Evolutionary conservation across 53 echinoderm and acorn worm species (phyloP).

Genomic region (Crossaster papposus): DNA sequence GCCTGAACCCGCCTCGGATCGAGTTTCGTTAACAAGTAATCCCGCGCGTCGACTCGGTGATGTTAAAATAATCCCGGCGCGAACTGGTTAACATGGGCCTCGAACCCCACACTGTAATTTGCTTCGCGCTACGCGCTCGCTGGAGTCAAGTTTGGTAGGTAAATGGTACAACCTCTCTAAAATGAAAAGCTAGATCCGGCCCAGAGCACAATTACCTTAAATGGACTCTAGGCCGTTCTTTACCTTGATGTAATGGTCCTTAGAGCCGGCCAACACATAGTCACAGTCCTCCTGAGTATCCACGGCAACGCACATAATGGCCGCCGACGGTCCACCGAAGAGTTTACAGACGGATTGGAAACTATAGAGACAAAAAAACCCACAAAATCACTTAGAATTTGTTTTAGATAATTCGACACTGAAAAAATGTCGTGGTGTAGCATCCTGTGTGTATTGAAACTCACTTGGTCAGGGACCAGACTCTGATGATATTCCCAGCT

Average conservation of each 20-base stretch:
- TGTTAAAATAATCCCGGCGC: no score
- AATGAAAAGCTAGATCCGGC: no score
- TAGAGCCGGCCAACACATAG: constrained; percentile 88
- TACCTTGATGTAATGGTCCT: constrained; percentile 98
- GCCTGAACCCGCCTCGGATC: no score
- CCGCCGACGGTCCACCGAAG: constrained; percentile 92
- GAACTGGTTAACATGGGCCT: no score
- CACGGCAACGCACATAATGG: constrained; percentile 94
- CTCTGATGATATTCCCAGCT: constrained; percentile 89
- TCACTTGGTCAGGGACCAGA: constrained; percentile 93
- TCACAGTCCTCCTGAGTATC: constrained; percentile 74
- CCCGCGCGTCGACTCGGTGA: no score
- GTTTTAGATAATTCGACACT: background rate
- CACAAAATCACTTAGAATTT: background rate
- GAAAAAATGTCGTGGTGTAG: no score
- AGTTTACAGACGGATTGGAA: constrained; percentile 95
- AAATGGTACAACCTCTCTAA: no score
- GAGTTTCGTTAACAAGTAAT: no score
- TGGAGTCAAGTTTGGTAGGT: no score
- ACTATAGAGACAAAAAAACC: constrained; percentile 39
- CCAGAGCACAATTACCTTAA: no score
- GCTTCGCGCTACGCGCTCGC: no score
- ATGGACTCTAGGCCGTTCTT: background rate
- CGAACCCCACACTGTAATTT: no score
- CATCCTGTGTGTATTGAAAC: background rate